These are phyloP conservation scores for Daphoenositta chrysoptera DNA, from an alignment of 2,113 vertebrate species.

Conservation along the genomic window DNA sequence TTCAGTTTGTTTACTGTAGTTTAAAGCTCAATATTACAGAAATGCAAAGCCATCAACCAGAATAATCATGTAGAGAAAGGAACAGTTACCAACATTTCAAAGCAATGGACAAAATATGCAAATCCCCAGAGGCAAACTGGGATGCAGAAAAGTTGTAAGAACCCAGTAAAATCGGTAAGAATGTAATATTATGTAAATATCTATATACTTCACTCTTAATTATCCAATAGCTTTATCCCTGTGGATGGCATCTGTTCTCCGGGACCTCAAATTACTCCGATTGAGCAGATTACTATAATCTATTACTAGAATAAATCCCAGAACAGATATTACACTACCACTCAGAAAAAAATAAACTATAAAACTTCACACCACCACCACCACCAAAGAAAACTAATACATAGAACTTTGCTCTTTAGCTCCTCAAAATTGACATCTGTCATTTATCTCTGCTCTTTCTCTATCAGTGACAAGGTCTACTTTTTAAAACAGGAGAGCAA, in stretches of 20 bases:
- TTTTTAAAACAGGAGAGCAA: not conserved
- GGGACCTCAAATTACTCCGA: not conserved
- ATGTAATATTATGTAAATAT: not conserved
- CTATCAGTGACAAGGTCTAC: not conserved
- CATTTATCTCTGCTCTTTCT: not conserved
- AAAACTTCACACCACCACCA: not conserved
- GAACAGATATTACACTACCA: not conserved
- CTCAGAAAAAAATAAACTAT: not conserved
- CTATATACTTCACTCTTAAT: conserved; percentile 1
- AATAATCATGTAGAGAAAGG: not conserved
- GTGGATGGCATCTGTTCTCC: not conserved
- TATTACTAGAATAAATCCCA: not conserved
- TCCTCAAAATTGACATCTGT: not conserved
- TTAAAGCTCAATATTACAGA: not conserved
- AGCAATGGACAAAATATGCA: not conserved
- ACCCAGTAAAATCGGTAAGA: not conserved
- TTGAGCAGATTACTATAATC: not conserved
- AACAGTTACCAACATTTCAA: not conserved
- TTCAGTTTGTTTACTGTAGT: not conserved
- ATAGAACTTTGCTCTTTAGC: not conserved
- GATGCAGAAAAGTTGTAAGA: not conserved
- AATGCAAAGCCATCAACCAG: not conserved
- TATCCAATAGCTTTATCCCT: not conserved
- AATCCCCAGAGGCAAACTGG: not conserved
- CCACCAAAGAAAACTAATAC: not conserved